A percentile compares a stretch with the other conserved stretches of the same genome.
Conservation (phyloP, 2,888 invertebrate genomes). For the Calameuta idolon region DNA sequence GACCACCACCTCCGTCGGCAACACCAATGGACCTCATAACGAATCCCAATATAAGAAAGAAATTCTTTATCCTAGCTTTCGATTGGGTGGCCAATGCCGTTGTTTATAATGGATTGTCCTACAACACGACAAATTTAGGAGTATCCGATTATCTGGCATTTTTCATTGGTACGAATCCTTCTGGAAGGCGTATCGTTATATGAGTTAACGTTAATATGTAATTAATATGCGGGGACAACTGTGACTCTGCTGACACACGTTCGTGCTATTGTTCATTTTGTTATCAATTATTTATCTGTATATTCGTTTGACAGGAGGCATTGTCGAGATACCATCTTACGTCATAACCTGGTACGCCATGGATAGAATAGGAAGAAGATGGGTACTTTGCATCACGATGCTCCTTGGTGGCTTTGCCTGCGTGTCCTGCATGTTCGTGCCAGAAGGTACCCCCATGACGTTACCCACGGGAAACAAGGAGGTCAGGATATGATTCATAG, state of each 20-base stretch:
- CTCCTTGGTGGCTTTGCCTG: slow-evolving; percentile 76
- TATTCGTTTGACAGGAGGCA: slow-evolving; percentile 67
- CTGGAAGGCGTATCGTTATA: background rate
- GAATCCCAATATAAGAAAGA: slow-evolving; percentile 76
- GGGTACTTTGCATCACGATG: slow-evolving; percentile 76
- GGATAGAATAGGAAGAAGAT: slow-evolving; percentile 74
- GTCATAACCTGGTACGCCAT: slow-evolving; percentile 77
- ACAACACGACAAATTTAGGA: slow-evolving; percentile 76
- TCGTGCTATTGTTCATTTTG: background rate
- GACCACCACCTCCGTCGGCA: slow-evolving; percentile 66
- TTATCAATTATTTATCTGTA: background rate
- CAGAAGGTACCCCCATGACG: slow-evolving; percentile 69
- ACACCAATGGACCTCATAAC: slow-evolving; percentile 74
- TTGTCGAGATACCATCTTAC: slow-evolving; percentile 75
- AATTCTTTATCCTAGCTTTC: slow-evolving; percentile 75
- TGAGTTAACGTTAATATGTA: background rate
- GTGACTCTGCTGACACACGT: background rate
- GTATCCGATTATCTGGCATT: slow-evolving; percentile 78
- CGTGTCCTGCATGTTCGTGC: slow-evolving; percentile 74
- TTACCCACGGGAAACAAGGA: background rate
- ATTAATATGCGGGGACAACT: background rate
- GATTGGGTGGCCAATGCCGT: slow-evolving; percentile 78
- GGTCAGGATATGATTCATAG: background rate
- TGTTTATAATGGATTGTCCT: slow-evolving; percentile 77
- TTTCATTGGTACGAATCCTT: slow-evolving; percentile 70